phyloP scores from a whole-genome alignment of 2,113 vertebrate species.

The Turnix velox region DNA sequence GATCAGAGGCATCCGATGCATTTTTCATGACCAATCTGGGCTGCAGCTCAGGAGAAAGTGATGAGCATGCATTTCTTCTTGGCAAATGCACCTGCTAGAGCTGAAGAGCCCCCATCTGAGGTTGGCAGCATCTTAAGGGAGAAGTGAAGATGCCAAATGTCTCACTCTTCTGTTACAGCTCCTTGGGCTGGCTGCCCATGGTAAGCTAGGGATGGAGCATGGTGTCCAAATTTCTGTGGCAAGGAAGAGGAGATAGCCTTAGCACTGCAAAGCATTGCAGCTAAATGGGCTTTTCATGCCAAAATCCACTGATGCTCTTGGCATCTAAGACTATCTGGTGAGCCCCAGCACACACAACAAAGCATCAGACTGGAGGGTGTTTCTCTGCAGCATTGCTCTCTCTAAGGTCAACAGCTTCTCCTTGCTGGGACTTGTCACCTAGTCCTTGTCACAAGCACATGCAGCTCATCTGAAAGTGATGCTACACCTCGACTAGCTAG shows the following conservation, averaged over 20 bases:
- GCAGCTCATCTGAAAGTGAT: background rate
- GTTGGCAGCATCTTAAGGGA: background rate
- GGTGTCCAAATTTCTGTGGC: background rate
- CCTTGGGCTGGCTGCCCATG: rapidly evolving
- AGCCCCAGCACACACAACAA: background rate
- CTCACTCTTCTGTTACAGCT: background rate
- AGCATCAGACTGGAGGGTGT: background rate
- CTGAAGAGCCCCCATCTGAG: background rate
- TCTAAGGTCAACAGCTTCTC: background rate
- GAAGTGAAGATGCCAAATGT: background rate
- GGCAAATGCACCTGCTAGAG: background rate
- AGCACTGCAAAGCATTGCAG: background rate
- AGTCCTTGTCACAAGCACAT: background rate
- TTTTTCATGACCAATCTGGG: constrained; percentile 32
- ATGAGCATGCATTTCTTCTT: background rate
- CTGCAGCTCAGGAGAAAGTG: constrained; percentile 19
- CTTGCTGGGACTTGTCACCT: background rate
- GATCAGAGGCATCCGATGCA: background rate
- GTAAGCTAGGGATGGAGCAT: background rate
- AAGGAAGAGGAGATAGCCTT: background rate
- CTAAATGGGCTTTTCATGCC: background rate
- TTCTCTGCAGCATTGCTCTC: background rate
- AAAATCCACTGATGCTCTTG: background rate
- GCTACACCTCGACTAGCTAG: background rate
- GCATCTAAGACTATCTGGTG: background rate